Base-by-base conservation (phyloP, 2,797 vertebrate genomes). In the Muscicapa striata region DNA sequence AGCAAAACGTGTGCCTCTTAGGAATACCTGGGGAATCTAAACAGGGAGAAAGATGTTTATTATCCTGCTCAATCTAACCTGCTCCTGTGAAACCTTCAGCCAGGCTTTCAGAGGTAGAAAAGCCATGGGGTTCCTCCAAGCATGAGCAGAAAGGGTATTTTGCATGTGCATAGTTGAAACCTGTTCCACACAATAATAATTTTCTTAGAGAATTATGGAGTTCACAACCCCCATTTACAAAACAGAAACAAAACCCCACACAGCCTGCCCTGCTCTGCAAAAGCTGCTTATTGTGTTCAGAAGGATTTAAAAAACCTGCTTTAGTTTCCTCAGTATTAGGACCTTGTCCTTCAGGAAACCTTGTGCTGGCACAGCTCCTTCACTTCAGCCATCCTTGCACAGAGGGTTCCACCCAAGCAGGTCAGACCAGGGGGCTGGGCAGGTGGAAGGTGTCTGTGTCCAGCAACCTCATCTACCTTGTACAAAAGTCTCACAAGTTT, bases 211-310 rank as follows among this genome's bases (percentile, higher is more conserved):
- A 94, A 88, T 79, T 94, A 79, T 15, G 26, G 70, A 88, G 66
- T 91, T 95, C 80, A 91, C 70, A 95, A 84, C n/a, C 67, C 8
- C 20, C 34, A 63, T 79, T 93, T 79, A 70, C 51, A 86, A 91
- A 93, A 90, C 51, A 89, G 75, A 80, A 92, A 6, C 43, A 87
- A 83, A 93, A 70, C 10, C 40, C 45, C 36, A 70, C 32, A 32
- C 26, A 84, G 41, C 18, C 20, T 81, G 70, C 43, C 32, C 48
- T 90, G 45, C n/a, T 90, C 74, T 75, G 20, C 38, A 90, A 95
- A 96, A 95, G 87, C 89, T 88, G n/a, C 85, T 96, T 95, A 93
- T 51, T 52, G 34, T 52, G 17, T 45, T 32, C 80, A 88, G 83
- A 86, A 91, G 67, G 74, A 94, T 91, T 95, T 54, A 5, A 3